Evolutionary conservation across 2,113 vertebrate species (phyloP), one percentile per base, ranked within the genome.

Genomic region (Lophura nycthemera): DNA sequence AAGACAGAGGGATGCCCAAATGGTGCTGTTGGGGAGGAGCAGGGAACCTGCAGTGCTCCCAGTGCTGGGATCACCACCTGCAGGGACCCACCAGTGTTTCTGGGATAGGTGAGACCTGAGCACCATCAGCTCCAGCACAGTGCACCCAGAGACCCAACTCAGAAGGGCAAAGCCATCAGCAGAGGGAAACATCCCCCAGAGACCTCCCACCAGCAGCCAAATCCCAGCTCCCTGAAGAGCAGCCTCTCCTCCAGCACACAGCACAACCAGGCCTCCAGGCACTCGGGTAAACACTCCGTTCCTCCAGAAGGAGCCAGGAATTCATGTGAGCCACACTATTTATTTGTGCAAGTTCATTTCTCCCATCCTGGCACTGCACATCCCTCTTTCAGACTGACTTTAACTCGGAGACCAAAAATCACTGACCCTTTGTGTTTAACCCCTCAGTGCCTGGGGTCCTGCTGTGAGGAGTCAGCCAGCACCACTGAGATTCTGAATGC

Each of bases 401-500:
- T 22, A 30, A 50, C 87, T 32, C 8, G 17, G 52, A 70, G 25
- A 13, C 47, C 32, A 8, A 56, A 27, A 83, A 21, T n/a, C 65
- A 22, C 0, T 2, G 22, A 29, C 16, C 9, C 38, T 4, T 4
- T 2, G 34, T 4, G 17, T 16, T 40, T 24, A 16, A 17, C 61
- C 61, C 42, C 3, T 0, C 13, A 1, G 1, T 57, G 45, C 52
- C 69, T 32, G 2, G 8, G 17, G 13, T 40, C 43, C 43, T 67
- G 17, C 75, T n/a, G 11, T 13, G 16, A 24, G 64, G 78, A 21
- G 10, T 3, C 60, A 30, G 42, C 48, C 36, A 32, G 56, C 2
- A 22, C 0, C 13, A 36, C 13, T 3, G 36, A 22, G 77, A 34
- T 1, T 42, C 61, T 15, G n/a, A 20, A 6, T 20, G 5, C 1